Base-by-base conservation (phyloP, 2,113 vertebrate species). In the Ranitomeya variabilis region DNA sequence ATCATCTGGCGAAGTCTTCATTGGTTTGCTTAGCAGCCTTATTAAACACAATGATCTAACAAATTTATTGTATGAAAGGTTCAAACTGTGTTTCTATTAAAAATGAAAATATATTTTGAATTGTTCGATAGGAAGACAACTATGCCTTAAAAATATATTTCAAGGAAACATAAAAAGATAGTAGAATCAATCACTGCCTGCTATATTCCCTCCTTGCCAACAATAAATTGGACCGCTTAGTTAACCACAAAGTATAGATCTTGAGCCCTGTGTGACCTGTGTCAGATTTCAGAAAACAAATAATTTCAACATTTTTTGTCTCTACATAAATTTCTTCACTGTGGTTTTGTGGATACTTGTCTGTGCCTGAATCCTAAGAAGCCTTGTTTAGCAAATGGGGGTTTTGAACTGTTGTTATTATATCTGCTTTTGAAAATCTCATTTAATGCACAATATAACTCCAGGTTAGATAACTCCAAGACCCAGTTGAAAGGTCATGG, bases 301-400 rank as follows among this genome's bases (percentile, higher is more conserved):
- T 83, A 54, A 83, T 69, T 69, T 45, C 18, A 83, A 52, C 19
- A 52, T 90, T 93, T 90, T 92, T 92, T 67, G 21, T 90, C 90
- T 90, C 91, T 89, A 86, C 91, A 91, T 90, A 85, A 86, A 67
- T 91, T 0, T 89, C 91, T 90, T 87, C 91, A 89, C 81, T 4
- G 26, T 16, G 0, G 90, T 92, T 90, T 90, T 90, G 83, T 67
- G 23, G 55, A 0, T 13, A 10, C 60, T 89, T 86, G 85, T 90
- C 90, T 93, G 90, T 55, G 80, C 83, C 51, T 90, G 90, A 86
- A 67, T 80, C 80, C 86, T 91, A 87, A 90, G 90, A 6, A 67
- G 7, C 51, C 74, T 13, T 15, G 86, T 90, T 91, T 55, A n/a
- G 85, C 67, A 83, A 86, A 90, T 19, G 57, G 76, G n/a, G 80